phyloP scores from a whole-genome alignment of 2,888 invertebrate genomes.

The Axea sp. region DNA sequence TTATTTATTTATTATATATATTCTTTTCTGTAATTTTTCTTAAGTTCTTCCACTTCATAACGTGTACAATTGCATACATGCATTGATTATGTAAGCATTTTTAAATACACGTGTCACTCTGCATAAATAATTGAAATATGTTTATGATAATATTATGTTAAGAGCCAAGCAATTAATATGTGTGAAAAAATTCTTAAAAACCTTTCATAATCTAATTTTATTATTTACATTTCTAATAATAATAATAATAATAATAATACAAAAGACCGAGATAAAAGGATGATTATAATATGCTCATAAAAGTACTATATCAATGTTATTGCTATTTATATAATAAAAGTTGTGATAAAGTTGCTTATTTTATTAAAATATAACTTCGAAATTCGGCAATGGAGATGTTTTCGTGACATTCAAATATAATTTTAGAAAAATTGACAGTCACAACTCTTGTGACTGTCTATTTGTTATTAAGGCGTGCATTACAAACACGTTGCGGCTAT shows the following conservation, averaged over 20 bases:
- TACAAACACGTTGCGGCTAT: conserved; percentile 57
- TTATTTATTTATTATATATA: neutral
- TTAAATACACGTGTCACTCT: conserved; percentile 35
- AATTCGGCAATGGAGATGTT: no score
- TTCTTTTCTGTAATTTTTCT: conserved; percentile 28
- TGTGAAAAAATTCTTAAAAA: neutral
- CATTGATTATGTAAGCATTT: conserved; percentile 56
- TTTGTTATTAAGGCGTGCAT: conserved; percentile 56
- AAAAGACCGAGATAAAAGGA: no score
- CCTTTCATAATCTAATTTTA: neutral
- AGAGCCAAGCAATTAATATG: conserved; percentile 24
- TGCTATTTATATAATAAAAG: no score
- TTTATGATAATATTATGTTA: conserved; percentile 36
- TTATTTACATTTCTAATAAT: no score
- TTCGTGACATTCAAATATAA: no score
- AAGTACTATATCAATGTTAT: no score
- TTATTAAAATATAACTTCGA: no score
- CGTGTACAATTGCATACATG: conserved; percentile 41
- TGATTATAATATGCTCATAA: no score
- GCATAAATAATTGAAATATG: conserved; percentile 42
- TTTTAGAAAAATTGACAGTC: no score
- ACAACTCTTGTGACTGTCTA: conserved; percentile 65
- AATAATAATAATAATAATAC: no score
- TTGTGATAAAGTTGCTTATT: no score
- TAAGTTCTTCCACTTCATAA: conserved; percentile 48